Evolutionary conservation across 2,888 invertebrate genomes (phyloP).

Genomic region (Agrochola macilenta): DNA sequence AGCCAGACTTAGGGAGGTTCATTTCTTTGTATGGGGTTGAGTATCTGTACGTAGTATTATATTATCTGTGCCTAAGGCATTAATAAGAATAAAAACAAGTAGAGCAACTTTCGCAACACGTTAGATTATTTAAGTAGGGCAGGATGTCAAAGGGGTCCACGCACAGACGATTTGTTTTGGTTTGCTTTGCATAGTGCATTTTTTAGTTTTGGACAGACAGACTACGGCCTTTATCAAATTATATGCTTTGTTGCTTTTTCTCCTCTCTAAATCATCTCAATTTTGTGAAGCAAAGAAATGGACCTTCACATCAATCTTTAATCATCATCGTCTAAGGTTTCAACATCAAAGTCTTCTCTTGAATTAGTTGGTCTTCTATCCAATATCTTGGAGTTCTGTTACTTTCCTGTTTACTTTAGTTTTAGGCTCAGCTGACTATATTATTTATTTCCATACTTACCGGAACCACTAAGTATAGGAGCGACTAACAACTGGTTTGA

Average conservation of each 20-base stretch:
- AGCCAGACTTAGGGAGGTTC: too few relatives aligned
- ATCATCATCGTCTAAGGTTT: not conserved
- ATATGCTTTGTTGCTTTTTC: not conserved
- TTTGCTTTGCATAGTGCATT: not conserved
- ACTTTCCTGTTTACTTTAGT: not conserved
- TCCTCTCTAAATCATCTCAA: not conserved
- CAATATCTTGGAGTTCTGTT: not conserved
- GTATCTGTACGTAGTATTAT: too few relatives aligned
- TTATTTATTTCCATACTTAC: not conserved
- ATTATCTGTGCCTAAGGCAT: not conserved
- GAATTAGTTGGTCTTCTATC: not conserved
- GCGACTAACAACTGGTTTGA: constrained; percentile 8
- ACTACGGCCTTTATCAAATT: too few relatives aligned
- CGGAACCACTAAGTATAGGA: constrained; percentile 4
- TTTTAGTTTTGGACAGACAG: not conserved
- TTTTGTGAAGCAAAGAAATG: not conserved
- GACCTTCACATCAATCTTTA: not conserved
- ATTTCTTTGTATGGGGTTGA: too few relatives aligned
- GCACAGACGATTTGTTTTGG: not conserved
- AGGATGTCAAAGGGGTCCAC: not conserved
- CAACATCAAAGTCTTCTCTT: not conserved
- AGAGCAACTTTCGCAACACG: not conserved
- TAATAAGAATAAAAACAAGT: not conserved
- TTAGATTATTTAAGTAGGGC: not conserved
- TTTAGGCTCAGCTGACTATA: not conserved